Conservation (phyloP, 1,140 invertebrate genomes). For the Glomeris maerens region DNA sequence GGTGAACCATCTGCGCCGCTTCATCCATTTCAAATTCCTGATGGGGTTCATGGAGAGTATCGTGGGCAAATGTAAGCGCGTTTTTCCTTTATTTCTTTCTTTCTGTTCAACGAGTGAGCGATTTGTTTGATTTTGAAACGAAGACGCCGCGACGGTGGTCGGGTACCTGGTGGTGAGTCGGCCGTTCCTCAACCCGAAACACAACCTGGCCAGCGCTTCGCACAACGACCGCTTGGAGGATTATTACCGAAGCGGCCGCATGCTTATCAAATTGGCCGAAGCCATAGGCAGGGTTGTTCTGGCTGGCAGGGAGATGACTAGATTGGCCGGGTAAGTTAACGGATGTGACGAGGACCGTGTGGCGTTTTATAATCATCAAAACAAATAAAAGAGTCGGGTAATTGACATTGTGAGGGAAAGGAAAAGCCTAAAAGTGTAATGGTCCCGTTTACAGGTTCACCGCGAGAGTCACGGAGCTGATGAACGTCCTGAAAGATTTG, state of each 20-base stretch:
- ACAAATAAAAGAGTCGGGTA: no score
- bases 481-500: conserved; percentile 68
- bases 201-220: conserved; percentile 43
- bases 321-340: conserved; percentile 56
- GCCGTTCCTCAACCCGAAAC: conserved; percentile 66
- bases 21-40: conserved; percentile 76
- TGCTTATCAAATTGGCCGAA: conserved; percentile 93
- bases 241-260: conserved; percentile 92
- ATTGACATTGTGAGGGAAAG: no score
- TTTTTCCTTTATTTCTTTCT: conserved; percentile 1
- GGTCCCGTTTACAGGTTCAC: conserved; percentile 56
- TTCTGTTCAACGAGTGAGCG: conserved; percentile 3
- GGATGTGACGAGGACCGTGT: background rate
- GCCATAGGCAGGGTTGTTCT: conserved; percentile 87
- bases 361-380: no score
- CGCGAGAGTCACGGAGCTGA: conserved; percentile 76
- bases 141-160: conserved; percentile 83
- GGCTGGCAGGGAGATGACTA: conserved; percentile 83
- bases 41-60: conserved; percentile 95
- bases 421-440: no score
- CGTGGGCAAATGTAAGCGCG: conserved; percentile 76
- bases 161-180: conserved; percentile 90
- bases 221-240: conserved; percentile 56
- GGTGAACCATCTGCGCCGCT: conserved; percentile 65
- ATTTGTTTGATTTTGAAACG: background rate